Conservation (phyloP, 2,797 vertebrate genomes). For the Takifugu ocellatus region DNA sequence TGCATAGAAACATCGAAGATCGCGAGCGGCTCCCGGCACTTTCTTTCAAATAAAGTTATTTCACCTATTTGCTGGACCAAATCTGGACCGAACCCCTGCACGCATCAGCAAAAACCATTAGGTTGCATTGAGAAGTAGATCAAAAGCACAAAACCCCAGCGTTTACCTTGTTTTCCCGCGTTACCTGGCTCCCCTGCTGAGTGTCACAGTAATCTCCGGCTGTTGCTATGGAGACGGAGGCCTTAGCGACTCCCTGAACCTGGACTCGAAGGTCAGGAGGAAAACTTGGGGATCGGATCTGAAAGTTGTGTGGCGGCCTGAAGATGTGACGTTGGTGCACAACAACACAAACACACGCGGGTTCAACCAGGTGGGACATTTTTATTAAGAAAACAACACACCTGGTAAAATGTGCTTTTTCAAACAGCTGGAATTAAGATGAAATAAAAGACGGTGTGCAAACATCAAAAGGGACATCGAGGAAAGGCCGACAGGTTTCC, state of each 20-base stretch:
- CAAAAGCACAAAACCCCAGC: background rate
- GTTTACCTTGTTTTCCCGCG: conserved; percentile 48
- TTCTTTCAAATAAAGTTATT: background rate
- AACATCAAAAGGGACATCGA: background rate
- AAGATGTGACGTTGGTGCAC: too few relatives aligned
- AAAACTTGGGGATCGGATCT: too few relatives aligned
- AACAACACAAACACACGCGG: too few relatives aligned
- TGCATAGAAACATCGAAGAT: background rate
- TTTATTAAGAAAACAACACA: too few relatives aligned
- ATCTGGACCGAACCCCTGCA: conserved; percentile 40
- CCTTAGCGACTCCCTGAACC: conserved; percentile 66
- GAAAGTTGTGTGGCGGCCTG: too few relatives aligned
- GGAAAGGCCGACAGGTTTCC: conserved; percentile 1
- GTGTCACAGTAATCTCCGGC: conserved; percentile 30
- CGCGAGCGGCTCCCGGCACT: too few relatives aligned
- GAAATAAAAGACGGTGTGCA: background rate
- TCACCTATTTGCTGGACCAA: conserved; percentile 57
- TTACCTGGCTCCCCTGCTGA: background rate
- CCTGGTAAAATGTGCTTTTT: conserved; percentile 1
- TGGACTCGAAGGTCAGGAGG: conserved; percentile 30
- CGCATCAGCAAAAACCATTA: background rate
- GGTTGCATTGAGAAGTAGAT: background rate
- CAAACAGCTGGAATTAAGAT: background rate
- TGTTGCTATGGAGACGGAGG: conserved; percentile 54
- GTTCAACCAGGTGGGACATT: too few relatives aligned